Evolutionary conservation across 2,797 vertebrate species (phyloP), one percentile per base, ranked within the genome.

Genomic region (Meda fulgida): DNA sequence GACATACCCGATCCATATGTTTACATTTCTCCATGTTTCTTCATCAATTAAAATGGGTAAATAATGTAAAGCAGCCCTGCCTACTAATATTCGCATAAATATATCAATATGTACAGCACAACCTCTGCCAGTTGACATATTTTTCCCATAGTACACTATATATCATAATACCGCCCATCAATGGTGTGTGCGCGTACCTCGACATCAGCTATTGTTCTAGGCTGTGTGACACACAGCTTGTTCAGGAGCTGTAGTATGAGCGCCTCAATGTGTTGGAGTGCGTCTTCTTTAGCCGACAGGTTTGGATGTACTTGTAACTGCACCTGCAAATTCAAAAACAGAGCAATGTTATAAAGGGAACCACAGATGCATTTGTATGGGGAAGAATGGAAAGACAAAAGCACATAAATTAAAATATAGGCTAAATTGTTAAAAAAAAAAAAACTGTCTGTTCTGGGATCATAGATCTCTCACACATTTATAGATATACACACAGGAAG

Each of bases 291-390:
- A 46, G 98, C 97, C 23, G 94, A 94, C 63, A 99, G 97, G 93
- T 94, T 98, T 43, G 98, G 98, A 89, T 99, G 98, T 81, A 99
- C 98, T 95, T 99, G 98, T 86, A 97, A 95, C 93, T 98, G 98
- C 88, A 99, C 98, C 98, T 99, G 94, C 53, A 83, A 0, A 81
- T 31, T 8, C 3, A 23, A 88, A 51, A 63, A 70, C 71, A 67
- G 26, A 78, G 6, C 16, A 29, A 31, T 9, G 21, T 81, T 46
- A 76, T 5, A 65, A n/a, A 23, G 10, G 67, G 19, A 53, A 58
- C 36, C 51, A 29, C 53, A 40, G n/a, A 51, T 23, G 29, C 29
- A 66, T 66, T 4, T 34, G 13, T 36, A 71, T 11, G 14, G 34
- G 2, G 23, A 65, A 0, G 14, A 31, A 65, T 31, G 29, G 63